Evolutionary conservation across 2,113 vertebrate species (phyloP), one percentile per base, ranked within the genome.

Genomic region (Catharus bicknelli): DNA sequence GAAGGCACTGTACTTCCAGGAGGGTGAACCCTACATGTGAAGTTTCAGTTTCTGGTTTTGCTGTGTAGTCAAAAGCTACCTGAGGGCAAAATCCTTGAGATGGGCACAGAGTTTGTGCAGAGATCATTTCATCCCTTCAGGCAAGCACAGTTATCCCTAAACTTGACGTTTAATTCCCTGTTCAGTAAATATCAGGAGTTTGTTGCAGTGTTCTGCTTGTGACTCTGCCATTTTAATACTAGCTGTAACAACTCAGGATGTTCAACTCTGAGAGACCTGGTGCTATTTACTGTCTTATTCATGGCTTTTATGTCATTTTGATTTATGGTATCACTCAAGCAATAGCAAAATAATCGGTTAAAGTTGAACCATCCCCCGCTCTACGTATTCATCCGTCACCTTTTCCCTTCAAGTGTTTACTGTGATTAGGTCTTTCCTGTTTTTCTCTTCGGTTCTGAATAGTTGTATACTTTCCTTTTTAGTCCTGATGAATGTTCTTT

Each of bases 341-440:
- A 55, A 51, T 8, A 30, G 43, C 64, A 83, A 88, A 90, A 83
- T 48, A 82, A 76, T 76, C 22, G 51, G 26, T 72, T 75, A 53
- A 43, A 80, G n/a, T 11, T 72, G 77, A 82, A 55, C 77, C 5
- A 1, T 66, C 23, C 51, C 22, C 34, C 51, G 47, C 51, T 50
- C 34, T 43, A 18, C 1, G 0, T 61, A 40, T 16, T 30, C 55
- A 69, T 83, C 73, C 13, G 6, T 77, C 79, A 91, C 38, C 69
- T 95, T 95, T 96, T 81, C 83, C 76, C 40, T 90, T 67, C 7
- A 5, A 93, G 64, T 84, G 76, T 88, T 93, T 90, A 88, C 58
- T 78, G 48, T 78, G 76, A 90, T 96, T 86, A 96, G 47, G 36
- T 61, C 53, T 94, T 96, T 94, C 88, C 95, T 95, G 94, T 90